phyloP scores from a whole-genome alignment of 2,888 invertebrate species.

The Apomyelois bistriatella region DNA sequence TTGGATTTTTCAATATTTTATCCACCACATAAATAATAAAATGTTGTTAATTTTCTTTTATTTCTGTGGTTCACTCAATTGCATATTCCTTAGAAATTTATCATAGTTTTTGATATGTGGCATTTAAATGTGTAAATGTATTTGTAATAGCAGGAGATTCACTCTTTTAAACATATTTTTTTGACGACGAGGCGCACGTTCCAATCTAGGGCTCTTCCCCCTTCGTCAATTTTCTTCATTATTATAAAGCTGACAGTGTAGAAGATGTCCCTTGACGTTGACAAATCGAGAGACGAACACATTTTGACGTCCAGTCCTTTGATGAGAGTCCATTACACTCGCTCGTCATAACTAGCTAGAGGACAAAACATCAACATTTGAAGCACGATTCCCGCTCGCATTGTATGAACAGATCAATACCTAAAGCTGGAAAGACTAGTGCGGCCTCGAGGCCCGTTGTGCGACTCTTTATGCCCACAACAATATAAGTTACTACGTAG shows the following conservation, averaged over 20 bases:
- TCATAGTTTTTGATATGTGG: neutral
- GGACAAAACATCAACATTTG: constrained; percentile 14
- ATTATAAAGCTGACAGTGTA: constrained; percentile 50
- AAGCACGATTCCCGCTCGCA: constrained; percentile 7
- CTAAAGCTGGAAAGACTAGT: neutral
- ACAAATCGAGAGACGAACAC: constrained; percentile 60
- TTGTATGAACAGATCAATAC: constrained; percentile 4
- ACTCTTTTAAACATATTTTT: neutral
- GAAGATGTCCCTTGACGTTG: constrained; percentile 60
- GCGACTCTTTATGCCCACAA: neutral
- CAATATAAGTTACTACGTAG: neutral
- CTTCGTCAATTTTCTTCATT: constrained; percentile 32
- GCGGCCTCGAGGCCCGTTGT: neutral
- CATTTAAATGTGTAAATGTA: neutral
- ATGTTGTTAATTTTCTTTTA: neutral
- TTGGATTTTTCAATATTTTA: neutral
- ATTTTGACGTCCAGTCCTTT: constrained; percentile 48
- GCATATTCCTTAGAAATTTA: neutral
- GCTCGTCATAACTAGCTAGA: constrained; percentile 19
- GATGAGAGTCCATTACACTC: constrained; percentile 31
- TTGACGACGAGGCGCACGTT: neutral
- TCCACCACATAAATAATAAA: neutral
- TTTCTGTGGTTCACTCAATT: neutral
- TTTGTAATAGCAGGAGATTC: neutral
- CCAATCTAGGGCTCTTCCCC: constrained; percentile 3